Percentiles rank a stretch among this genome's conserved stretches.
phyloP scores from a whole-genome alignment of 2,888 invertebrate species.

The Theodoxus fluviatilis region DNA sequence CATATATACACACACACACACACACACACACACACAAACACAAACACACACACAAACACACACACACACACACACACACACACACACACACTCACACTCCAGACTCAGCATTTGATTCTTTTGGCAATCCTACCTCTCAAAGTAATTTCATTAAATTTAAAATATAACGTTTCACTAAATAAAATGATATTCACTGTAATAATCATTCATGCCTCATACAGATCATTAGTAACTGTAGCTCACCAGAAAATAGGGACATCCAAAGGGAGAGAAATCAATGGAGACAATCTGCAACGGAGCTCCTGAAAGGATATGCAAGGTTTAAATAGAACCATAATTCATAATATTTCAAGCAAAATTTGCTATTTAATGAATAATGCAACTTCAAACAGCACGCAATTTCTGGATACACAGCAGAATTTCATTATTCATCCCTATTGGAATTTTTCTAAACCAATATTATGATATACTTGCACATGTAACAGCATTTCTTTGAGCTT shows the following conservation, averaged over 20 bases:
- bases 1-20: no score
- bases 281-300: conserved; percentile 50
- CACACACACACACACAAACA: no score
- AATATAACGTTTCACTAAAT: conserved; percentile 6
- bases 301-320: conserved; percentile 41
- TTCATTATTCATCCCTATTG: no score
- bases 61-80: conserved; percentile 11
- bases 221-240: no score
- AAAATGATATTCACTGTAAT: background rate
- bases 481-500: no score
- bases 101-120: no score
- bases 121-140: no score
- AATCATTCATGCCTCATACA: background rate
- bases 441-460: no score
- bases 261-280: conserved; percentile 62
- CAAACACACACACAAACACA: conserved; percentile 10
- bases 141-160: background rate
- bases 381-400: background rate
- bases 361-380: background rate
- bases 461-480: no score
- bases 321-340: background rate
- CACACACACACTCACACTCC: background rate
- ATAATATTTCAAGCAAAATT: background rate
- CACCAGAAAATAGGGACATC: conserved; percentile 59
- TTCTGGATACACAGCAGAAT: no score